Conservation (phyloP, 2,888 invertebrate species). For the Macrosiphum euphorbiae region DNA sequence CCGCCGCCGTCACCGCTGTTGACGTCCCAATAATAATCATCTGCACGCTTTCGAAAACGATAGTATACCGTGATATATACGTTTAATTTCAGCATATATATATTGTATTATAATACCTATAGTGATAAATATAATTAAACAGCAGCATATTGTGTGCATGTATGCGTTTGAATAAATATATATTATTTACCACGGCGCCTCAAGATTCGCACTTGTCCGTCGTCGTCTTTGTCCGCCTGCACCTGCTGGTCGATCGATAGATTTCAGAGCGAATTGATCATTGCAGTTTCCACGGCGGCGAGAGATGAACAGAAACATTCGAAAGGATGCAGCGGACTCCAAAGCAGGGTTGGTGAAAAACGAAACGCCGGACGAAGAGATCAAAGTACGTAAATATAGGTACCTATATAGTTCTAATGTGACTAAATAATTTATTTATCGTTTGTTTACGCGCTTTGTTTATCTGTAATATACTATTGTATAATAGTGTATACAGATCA, state of each 20-base stretch:
- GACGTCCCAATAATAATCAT: not conserved
- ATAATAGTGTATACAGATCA: too few relatives aligned
- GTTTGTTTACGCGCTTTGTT: not conserved
- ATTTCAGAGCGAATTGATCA: not conserved
- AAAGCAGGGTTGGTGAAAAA: slow-evolving; percentile 48
- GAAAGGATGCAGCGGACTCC: slow-evolving; percentile 19
- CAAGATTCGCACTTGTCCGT: not conserved
- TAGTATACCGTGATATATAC: too few relatives aligned
- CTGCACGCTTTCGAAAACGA: not conserved
- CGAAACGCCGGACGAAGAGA: slow-evolving; percentile 60
- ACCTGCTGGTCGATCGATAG: too few relatives aligned
- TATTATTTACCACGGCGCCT: not conserved
- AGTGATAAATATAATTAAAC: too few relatives aligned
- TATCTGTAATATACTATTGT: not conserved
- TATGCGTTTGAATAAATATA: too few relatives aligned
- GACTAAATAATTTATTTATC: not conserved
- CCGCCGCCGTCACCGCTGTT: not conserved
- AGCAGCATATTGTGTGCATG: not conserved
- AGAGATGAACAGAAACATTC: slow-evolving; percentile 40
- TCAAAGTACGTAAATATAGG: slow-evolving; percentile 48
- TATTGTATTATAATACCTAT: too few relatives aligned
- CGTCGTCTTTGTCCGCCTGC: too few relatives aligned
- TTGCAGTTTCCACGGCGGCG: too few relatives aligned
- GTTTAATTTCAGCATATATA: too few relatives aligned
- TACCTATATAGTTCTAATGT: not conserved